Evolutionary conservation across 2,797 vertebrate species (phyloP).

Genomic region (Gallinago stenura): DNA sequence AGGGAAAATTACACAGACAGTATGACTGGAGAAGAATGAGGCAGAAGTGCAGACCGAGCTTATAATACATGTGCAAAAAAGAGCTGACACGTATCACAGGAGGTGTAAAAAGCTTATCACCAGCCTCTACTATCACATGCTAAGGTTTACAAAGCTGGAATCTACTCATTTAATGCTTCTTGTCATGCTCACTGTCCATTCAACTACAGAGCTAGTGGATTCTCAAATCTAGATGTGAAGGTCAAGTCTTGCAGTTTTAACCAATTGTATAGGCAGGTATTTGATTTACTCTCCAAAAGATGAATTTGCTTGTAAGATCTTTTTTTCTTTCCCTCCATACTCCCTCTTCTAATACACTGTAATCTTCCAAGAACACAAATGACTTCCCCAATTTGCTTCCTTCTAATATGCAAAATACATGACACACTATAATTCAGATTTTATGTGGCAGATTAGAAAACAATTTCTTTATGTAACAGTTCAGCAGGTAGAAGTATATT

Average conservation of each 20-base stretch:
- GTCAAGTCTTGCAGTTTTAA: not conserved
- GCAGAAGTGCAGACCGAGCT: not conserved
- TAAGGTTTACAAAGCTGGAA: not conserved
- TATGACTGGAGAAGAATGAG: not conserved
- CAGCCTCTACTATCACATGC: not conserved
- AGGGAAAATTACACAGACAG: not conserved
- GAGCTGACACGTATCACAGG: not conserved
- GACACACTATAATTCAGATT: conserved; percentile 2
- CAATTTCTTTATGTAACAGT: conserved; percentile 7
- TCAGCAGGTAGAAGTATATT: conserved; percentile 23
- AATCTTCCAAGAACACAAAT: not conserved
- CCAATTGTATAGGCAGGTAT: not conserved
- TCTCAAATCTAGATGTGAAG: not conserved
- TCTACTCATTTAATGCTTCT: not conserved
- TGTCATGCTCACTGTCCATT: not conserved
- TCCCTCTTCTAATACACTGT: not conserved
- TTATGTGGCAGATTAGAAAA: conserved; percentile 25
- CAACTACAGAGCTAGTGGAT: rapidly evolving
- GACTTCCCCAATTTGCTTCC: not conserved
- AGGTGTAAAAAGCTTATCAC: not conserved
- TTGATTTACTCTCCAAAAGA: not conserved
- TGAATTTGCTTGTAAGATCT: not conserved
- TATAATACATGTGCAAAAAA: not conserved
- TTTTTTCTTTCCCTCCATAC: not conserved
- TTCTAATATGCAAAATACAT: conserved; percentile 50